Conservation (phyloP, 2,888 invertebrate genomes). For the Lycia hirtaria region DNA sequence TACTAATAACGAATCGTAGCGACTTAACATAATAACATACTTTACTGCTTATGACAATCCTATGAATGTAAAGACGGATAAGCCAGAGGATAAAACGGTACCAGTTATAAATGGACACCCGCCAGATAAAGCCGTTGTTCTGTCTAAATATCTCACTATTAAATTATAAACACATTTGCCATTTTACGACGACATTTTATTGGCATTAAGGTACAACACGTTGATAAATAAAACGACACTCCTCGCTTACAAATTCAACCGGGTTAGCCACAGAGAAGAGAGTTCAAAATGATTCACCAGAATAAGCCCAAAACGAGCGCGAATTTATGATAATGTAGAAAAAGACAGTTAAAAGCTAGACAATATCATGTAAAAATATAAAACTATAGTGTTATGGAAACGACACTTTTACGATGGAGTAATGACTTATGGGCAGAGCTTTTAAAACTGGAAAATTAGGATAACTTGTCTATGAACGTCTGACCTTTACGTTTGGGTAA, state of each 20-base stretch:
- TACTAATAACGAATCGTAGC: too few species aligned
- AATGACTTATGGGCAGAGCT: slow-evolving; percentile 39
- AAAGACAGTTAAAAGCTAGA: slow-evolving; percentile 24
- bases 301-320: slow-evolving; percentile 32
- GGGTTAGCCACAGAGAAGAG: slow-evolving; percentile 32
- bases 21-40: background rate
- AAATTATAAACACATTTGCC: slow-evolving; percentile 23
- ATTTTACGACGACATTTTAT: slow-evolving; percentile 19
- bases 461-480: slow-evolving; percentile 45
- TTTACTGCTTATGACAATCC: slow-evolving; percentile 10
- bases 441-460: slow-evolving; percentile 19
- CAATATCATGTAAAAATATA: slow-evolving; percentile 41
- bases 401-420: slow-evolving; percentile 41
- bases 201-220: slow-evolving; percentile 6
- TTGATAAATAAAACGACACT: slow-evolving; percentile 12
- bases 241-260: slow-evolving; percentile 28
- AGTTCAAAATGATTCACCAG: slow-evolving; percentile 33
- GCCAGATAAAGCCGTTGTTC: slow-evolving; percentile 32
- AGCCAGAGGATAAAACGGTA: slow-evolving; percentile 23
- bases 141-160: slow-evolving; percentile 11
- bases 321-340: slow-evolving; percentile 36
- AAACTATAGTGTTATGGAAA: slow-evolving; percentile 35
- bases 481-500: slow-evolving; percentile 45
- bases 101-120: slow-evolving; percentile 42
- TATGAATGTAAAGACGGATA: slow-evolving; percentile 4